phyloP scores from a whole-genome alignment of 2,888 invertebrate species.

The Venusia cambrica region DNA sequence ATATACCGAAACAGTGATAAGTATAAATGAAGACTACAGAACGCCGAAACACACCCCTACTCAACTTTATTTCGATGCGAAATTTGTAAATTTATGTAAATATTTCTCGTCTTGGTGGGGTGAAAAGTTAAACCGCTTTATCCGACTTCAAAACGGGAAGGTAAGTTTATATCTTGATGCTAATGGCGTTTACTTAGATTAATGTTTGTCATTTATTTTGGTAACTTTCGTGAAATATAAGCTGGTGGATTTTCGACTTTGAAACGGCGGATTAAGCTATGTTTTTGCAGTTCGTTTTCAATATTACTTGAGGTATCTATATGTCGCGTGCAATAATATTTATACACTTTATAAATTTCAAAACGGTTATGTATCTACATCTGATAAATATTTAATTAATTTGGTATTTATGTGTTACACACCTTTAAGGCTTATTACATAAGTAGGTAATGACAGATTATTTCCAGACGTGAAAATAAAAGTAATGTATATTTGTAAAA shows the following conservation, averaged over 20 bases:
- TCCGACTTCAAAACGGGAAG: slow-evolving; percentile 33
- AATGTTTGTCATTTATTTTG: slow-evolving; percentile 43
- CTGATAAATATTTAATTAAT: too few relatives aligned
- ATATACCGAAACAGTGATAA: too few relatives aligned
- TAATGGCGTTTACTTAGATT: slow-evolving; percentile 38
- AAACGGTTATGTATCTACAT: too few relatives aligned
- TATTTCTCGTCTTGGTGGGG: slow-evolving; percentile 74
- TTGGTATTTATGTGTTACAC: too few relatives aligned
- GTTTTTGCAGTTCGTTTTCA: not conserved
- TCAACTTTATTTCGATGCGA: slow-evolving; percentile 73
- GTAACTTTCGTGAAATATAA: slow-evolving; percentile 22
- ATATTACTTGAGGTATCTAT: too few relatives aligned
- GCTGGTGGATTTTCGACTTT: slow-evolving; percentile 1
- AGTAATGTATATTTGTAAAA: too few relatives aligned
- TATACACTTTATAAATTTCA: too few relatives aligned
- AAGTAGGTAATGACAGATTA: too few relatives aligned
- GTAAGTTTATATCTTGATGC: slow-evolving; percentile 35
- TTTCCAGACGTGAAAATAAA: too few relatives aligned
- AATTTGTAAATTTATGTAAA: slow-evolving; percentile 81
- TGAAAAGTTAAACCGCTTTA: slow-evolving; percentile 52
- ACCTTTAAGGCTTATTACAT: too few relatives aligned
- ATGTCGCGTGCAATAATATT: too few relatives aligned
- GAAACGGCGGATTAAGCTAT: slow-evolving; percentile 1
- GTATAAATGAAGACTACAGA: too few relatives aligned
- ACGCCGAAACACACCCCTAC: slow-evolving; percentile 63